Evolutionary conservation across 2,888 invertebrate species (phyloP), one percentile per base, ranked within the genome.

Genomic region (Lacanobia oleracea): DNA sequence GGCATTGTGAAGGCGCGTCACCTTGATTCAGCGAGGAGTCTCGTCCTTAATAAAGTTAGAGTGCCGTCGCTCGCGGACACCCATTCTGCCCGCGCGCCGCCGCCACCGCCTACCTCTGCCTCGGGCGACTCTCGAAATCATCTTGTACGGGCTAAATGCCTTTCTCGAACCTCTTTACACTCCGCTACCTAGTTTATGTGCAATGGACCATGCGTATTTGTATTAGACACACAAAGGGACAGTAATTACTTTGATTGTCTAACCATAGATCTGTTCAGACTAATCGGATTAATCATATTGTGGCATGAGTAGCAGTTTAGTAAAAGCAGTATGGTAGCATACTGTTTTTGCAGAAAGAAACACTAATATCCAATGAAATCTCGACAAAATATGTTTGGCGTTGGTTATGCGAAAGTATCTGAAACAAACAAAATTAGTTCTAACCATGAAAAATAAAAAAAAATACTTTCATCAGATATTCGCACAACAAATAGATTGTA

Each of bases 1-100:
- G 91, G 94, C 90, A 95, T 96, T 96, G 95, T 96, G 92, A 92
- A 92, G 91, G 92, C 93, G 92, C 94, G 94, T 94, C 94, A 95
- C 94, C 95, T 95, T 95, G 93, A 93, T 94, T 94, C 94, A 91
- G 91, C 89, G 91, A 88, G 88, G 91, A 92, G 93, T 90, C 89
- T 92, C 91, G 88, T 92, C 90, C 91, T 93, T 95, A 94, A 94
- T 95, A 94, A 93, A 95, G 94, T 95, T 95, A 95, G 93, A 93
- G 92, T 91, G 92, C 89, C 91, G 91, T 88, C 88, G 89, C 87
- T 91, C 88, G 90, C 88, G 91, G 92, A 90, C 90, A 85, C 88
- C 87, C 89, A 86, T 88, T 86, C 86, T 83, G 86, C 88, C 86
- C 89, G 81, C 33, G 33, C 4, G 33, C 33, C 33, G 27, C 88